Evolutionary conservation across 2,888 invertebrate species (phyloP), one percentile per base, ranked within the genome.

Genomic region (Rhodophaea formosa): DNA sequence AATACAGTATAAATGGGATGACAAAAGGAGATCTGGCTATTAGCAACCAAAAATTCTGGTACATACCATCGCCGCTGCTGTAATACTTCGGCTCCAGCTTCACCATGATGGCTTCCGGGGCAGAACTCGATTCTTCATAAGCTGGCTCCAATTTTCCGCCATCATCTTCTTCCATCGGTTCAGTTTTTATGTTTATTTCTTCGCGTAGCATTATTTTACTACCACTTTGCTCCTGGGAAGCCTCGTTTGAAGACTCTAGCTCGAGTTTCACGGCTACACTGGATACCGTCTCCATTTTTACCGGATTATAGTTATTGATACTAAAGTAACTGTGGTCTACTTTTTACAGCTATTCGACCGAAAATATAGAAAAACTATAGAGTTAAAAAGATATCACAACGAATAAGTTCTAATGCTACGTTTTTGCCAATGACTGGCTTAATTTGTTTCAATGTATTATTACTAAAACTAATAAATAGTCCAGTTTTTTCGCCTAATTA

Each of bases 21-120:
- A 39, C 3, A 32, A 32, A 39, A 39, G 10, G 10, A 39, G 5
- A 23, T 23, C 23, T 23, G 23, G 23, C 23, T 23, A 23, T 23
- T 23, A 5, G 23, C 23, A 23, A n/a, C 5, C 12, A 39, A 39
- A 35, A 35, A 35, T 35, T 3, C 10, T 8, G 17, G 14, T 23
- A 55, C 58, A 56, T 57, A 62, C 62, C 62, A 51, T 55, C 57
- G 14, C 56, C 60, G 32, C 54, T 55, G 54, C 53, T 55, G 30
- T 61, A 57, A 43, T 15, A 57, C 14, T 8, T 32, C 7, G 63
- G 63, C 14, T 63, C 63, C 39, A 63, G 45, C 15, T 63, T 63
- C 0, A 63, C 61, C 7, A 45, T 56, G 8, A 63, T 56, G 12
- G 43, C 52, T 8, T 60, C 60, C 14, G 58, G 29, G 10, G 49